These are phyloP conservation scores for Acrocephalus kingi DNA, from an alignment of 2,113 vertebrate genomes.

Conservation along the genomic window DNA sequence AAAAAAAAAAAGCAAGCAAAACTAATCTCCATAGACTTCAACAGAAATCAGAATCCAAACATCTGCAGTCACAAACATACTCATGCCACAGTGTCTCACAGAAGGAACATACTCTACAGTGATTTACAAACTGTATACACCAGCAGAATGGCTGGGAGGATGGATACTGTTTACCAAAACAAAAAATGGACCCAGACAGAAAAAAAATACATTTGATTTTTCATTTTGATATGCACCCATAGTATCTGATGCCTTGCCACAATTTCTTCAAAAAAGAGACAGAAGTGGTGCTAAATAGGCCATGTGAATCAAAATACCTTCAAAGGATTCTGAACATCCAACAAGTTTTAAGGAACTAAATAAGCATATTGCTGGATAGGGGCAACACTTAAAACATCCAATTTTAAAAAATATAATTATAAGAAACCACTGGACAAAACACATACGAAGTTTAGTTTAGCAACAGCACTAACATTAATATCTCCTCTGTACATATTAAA, in stretches of 20 bases:
- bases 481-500: neutral
- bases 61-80: neutral
- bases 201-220: neutral
- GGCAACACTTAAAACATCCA: neutral
- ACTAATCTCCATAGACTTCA: neutral
- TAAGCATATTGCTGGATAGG: neutral
- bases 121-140: neutral
- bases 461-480: neutral
- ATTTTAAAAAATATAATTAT: neutral
- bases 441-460: neutral
- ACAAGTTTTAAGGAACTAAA: neutral
- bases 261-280: neutral
- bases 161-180: neutral
- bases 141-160: neutral
- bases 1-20: rapidly evolving
- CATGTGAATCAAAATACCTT: neutral
- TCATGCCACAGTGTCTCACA: neutral
- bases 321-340: neutral
- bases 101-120: neutral
- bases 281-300: neutral
- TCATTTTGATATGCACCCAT: neutral
- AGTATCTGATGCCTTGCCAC: neutral
- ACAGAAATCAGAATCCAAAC: neutral
- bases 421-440: neutral
- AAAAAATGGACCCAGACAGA: neutral